These are phyloP conservation scores for Panagrolaimus sp. DNA, from an alignment of 1,140 invertebrate species.

Conservation along the genomic window DNA sequence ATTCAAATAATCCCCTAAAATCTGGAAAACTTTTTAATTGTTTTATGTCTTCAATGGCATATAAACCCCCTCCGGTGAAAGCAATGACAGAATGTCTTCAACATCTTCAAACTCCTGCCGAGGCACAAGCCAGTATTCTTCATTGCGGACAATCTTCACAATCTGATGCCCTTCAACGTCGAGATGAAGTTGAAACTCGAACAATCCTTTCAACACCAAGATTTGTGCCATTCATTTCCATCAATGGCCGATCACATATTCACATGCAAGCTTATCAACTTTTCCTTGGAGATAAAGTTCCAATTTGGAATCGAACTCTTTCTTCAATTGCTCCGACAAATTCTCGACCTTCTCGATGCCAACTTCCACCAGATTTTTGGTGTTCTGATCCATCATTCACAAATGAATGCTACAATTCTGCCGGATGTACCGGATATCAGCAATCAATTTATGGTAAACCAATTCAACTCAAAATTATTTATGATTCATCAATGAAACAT, in stretches of 20 bases:
- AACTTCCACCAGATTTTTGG: conserved; percentile 29
- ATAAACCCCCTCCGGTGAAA: not conserved
- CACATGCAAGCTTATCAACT: conserved; percentile 34
- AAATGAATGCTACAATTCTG: conserved; percentile 21
- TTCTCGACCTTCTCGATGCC: conserved; percentile 14
- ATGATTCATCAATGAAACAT: not conserved
- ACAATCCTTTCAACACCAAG: conserved; percentile 29
- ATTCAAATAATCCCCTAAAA: not conserved
- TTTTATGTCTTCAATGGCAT: conserved; percentile 5
- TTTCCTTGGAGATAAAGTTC: conserved; percentile 29
- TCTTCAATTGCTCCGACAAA: not conserved
- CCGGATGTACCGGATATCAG: conserved; percentile 22
- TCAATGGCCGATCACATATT: conserved; percentile 31
- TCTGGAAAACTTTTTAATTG: not conserved
- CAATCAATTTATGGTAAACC: conserved; percentile 27
- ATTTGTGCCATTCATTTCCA: conserved; percentile 35
- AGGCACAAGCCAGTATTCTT: conserved; percentile 19
- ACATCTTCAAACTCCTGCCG: not conserved
- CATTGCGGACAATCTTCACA: conserved; percentile 10
- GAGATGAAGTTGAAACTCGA: conserved; percentile 26
- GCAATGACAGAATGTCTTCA: conserved; percentile 24
- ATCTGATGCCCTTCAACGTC: conserved; percentile 17
- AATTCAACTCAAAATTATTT: conserved; percentile 26
- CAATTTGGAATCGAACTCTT: conserved; percentile 27
- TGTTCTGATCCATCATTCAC: conserved; percentile 28